Base-by-base conservation (phyloP, 2,888 invertebrate genomes). In the Sarcophaga caerulescens region DNA sequence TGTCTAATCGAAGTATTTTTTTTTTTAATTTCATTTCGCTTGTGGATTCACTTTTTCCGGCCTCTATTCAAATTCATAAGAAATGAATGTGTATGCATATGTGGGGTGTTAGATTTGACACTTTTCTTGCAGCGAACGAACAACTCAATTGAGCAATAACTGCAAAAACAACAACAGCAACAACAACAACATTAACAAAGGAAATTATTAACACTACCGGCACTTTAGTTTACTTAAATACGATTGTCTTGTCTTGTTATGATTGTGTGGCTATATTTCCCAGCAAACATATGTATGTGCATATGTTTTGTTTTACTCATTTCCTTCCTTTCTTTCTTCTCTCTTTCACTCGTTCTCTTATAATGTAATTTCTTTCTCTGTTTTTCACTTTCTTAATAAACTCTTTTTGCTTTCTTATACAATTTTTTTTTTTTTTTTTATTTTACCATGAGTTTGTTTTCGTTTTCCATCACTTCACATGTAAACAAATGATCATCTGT, bases 401-500 rank as follows among this genome's bases (percentile, higher is more conserved):
- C 35, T 35, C 35, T 2, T 35, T 35, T 35, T 35, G 10, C 35
- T 35, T 35, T 35, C 35, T 35, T 35, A 35, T 35, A 35, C 35
- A 35, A 10, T 10, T 10, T 35, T 10, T 35, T 35, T 35, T 8
- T 35, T 8, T 35, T 35, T 10, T 35, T 35, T 35, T 8, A 0
- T 10, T 35, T 35, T 35, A 2, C 35, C 35, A 35, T 35, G 35
- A 35, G 25, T 17, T 65, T 59, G 44, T 59, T 75, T 57, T 65
- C 52, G 8, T 75, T 76, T 57, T 35, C 44, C 11, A 23, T 6
- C 21, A 45, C 59, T 76, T 60, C 6, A 69, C 23, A 77, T 77
- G 68, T 77, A 69, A 77, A 69, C 77, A 77, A 77, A 69, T 35
- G n/a, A 69, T 68, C 23, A 69, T 69, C 19, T 23, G 12, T 52